Evolutionary conservation across 1,140 invertebrate genomes (phyloP).

Genomic region (Neoseiulus cucumeris): DNA sequence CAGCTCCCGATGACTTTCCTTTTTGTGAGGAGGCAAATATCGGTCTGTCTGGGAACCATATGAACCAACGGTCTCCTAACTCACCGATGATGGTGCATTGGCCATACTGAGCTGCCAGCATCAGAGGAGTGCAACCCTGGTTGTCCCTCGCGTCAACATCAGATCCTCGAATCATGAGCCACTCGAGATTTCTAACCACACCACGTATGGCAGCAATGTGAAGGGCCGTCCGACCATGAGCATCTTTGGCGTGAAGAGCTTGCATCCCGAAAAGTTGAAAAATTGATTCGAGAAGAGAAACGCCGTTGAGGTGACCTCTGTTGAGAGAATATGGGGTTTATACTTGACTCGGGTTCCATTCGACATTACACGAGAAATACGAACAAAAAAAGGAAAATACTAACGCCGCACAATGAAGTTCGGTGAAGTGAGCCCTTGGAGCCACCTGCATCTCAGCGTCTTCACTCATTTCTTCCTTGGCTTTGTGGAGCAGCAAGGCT

Average conservation of each 20-base stretch:
- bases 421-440: neutral
- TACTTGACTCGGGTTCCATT: no score
- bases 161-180: neutral
- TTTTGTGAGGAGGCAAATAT: no score
- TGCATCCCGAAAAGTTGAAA: neutral
- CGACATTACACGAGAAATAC: no score
- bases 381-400: neutral
- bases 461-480: slow-evolving; percentile 4
- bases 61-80: no score
- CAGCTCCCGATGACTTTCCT: no score
- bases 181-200: neutral
- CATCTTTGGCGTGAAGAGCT: neutral
- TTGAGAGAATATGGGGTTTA: neutral
- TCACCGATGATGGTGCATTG: neutral
- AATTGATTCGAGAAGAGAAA: neutral
- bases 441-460: slow-evolving; percentile 6
- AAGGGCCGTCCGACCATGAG: neutral
- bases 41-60: no score
- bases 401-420: slow-evolving; percentile 1
- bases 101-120: neutral
- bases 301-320: slow-evolving; percentile 6
- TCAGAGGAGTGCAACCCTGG: neutral
- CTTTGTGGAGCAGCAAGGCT: neutral
- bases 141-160: neutral
- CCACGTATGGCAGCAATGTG: neutral